Conservation (phyloP, 2,888 invertebrate genomes). For the Gari tellinella region DNA sequence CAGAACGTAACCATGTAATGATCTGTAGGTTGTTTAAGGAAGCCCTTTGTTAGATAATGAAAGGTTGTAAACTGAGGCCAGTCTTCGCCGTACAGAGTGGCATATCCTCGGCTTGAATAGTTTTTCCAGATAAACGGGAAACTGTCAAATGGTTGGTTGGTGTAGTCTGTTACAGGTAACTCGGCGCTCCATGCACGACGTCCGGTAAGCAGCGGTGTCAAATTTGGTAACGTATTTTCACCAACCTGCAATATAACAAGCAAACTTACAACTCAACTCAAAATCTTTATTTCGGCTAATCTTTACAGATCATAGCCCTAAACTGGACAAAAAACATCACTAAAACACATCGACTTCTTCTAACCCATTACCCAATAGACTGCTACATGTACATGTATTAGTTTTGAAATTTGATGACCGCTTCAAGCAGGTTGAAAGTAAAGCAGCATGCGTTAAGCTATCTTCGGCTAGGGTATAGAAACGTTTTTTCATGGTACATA, state of each 20-base stretch:
- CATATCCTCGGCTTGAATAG: slow-evolving; percentile 45
- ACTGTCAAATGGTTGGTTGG: slow-evolving; percentile 37
- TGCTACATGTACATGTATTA: no score
- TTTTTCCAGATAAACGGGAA: slow-evolving; percentile 62
- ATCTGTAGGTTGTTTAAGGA: slow-evolving; percentile 50
- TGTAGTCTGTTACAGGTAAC: slow-evolving; percentile 38
- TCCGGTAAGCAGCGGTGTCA: slow-evolving; percentile 57
- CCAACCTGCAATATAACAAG: slow-evolving; percentile 45
- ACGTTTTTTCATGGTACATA: no score
- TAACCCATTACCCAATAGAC: no score
- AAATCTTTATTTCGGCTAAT: no score
- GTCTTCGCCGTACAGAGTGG: slow-evolving; percentile 55
- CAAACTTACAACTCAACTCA: no score
- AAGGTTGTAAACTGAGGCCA: slow-evolving; percentile 45
- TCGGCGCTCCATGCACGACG: slow-evolving; percentile 36
- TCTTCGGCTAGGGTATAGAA: no score
- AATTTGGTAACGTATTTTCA: slow-evolving; percentile 63
- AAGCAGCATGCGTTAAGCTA: no score
- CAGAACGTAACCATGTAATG: slow-evolving; percentile 63
- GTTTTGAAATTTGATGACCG: no score
- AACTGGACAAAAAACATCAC: no score
- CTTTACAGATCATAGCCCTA: no score
- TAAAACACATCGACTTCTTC: no score
- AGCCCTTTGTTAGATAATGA: slow-evolving; percentile 57
- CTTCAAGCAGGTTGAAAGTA: no score